Evolutionary conservation across 2,888 invertebrate species (phyloP).

Genomic region (Dasysyrphus albostriatus): DNA sequence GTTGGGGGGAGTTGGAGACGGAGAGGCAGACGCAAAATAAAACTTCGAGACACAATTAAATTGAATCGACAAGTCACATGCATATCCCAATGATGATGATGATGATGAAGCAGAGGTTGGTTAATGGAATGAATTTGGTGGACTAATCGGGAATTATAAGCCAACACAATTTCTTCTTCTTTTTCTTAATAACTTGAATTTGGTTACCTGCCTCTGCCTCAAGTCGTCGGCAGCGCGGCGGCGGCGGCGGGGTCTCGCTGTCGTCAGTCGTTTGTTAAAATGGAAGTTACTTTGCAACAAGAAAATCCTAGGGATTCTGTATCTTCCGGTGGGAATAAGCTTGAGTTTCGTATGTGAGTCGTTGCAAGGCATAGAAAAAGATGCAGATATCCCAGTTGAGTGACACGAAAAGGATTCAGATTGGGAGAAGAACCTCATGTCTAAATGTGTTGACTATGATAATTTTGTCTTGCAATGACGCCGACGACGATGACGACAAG

Average conservation of each 20-base stretch:
- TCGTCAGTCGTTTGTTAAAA: background rate
- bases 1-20: conserved; percentile 44
- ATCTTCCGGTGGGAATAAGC: conserved; percentile 64
- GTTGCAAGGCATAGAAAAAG: conserved; percentile 21
- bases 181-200: conserved; percentile 61
- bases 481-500: background rate
- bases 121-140: background rate
- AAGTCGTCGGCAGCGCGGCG: no score
- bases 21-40: conserved; percentile 66
- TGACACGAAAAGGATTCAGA: conserved; percentile 37
- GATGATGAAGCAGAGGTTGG: conserved; percentile 29
- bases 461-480: conserved; percentile 12
- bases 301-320: conserved; percentile 48
- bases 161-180: conserved; percentile 45
- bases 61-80: conserved; percentile 73
- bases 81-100: conserved; percentile 55
- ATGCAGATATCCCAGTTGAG: conserved; percentile 51
- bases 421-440: conserved; percentile 38
- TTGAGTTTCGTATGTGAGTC: conserved; percentile 42
- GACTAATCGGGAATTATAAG: conserved; percentile 68
- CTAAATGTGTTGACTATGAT: conserved; percentile 32
- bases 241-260: no score
- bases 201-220: conserved; percentile 49
- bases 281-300: conserved; percentile 39
- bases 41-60: conserved; percentile 73